Evolutionary conservation across 2,888 invertebrate genomes (phyloP).

Genomic region (Atherix ibis): DNA sequence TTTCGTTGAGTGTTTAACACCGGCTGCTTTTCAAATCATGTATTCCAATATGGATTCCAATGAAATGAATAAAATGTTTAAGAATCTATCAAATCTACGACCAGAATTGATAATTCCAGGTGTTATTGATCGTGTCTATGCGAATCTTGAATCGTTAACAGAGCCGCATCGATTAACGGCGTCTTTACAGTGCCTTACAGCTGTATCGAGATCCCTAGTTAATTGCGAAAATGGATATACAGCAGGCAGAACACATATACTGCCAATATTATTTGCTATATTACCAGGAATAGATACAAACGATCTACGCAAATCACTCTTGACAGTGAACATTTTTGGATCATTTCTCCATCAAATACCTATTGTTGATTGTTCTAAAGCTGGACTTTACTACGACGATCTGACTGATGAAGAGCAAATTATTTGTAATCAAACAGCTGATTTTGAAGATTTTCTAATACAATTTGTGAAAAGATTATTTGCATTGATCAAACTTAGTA

Average conservation of each 20-base stretch:
- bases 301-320: slow-evolving; percentile 58
- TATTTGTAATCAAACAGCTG: slow-evolving; percentile 66
- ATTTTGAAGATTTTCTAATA: slow-evolving; percentile 77
- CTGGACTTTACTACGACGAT: slow-evolving; percentile 46
- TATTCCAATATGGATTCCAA: slow-evolving; percentile 53
- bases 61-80: slow-evolving; percentile 50
- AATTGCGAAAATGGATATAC: slow-evolving; percentile 37
- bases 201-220: slow-evolving; percentile 51
- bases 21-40: slow-evolving; percentile 60
- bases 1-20: slow-evolving; percentile 62
- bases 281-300: slow-evolving; percentile 85
- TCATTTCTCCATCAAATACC: slow-evolving; percentile 65
- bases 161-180: slow-evolving; percentile 74
- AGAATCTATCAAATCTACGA: slow-evolving; percentile 59
- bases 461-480: slow-evolving; percentile 69
- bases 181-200: slow-evolving; percentile 51
- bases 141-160: slow-evolving; percentile 67
- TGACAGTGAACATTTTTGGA: slow-evolving; percentile 64
- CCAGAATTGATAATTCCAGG: slow-evolving; percentile 73
- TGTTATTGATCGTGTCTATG: slow-evolving; percentile 62
- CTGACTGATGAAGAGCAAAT: slow-evolving; percentile 61
- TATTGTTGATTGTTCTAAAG: slow-evolving; percentile 69
- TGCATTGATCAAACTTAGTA: slow-evolving; percentile 51
- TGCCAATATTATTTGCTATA: slow-evolving; percentile 63
- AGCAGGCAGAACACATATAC: slow-evolving; percentile 64